Percentiles rank a stretch among this genome's conserved stretches.
Conservation (phyloP, 2,797 vertebrate species). For the Hylomyscus alleni region DNA sequence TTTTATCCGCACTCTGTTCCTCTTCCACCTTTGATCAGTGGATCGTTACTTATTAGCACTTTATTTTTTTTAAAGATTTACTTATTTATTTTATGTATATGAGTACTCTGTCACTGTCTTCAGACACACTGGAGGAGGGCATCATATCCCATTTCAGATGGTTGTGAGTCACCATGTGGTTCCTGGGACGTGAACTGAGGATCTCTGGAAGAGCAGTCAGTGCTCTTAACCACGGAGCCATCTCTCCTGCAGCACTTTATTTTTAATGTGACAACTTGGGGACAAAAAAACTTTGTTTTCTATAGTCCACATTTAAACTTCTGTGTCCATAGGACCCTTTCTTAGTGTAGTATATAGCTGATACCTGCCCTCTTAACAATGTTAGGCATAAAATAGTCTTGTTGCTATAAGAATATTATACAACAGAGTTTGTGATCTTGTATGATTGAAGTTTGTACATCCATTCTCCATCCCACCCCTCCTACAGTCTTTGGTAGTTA, state of each 20-base stretch:
- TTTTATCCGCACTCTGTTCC: background rate
- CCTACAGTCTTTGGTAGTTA: background rate
- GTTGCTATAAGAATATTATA: background rate
- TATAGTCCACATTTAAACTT: background rate
- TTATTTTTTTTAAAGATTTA: background rate
- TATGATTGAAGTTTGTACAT: background rate
- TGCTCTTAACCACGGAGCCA: no score
- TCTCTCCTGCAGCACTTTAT: background rate
- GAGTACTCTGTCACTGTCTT: no score
- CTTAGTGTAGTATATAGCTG: background rate
- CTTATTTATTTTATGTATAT: no score
- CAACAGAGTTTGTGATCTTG: background rate
- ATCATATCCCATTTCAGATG: no score
- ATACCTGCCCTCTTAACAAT: background rate
- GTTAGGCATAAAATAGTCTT: background rate
- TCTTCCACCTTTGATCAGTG: background rate
- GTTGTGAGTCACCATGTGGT: no score
- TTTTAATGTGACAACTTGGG: background rate
- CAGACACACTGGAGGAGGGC: no score
- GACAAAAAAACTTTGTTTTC: background rate
- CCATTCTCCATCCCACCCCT: background rate
- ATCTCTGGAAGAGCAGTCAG: no score
- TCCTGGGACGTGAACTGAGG: no score
- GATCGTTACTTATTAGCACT: slow-evolving; percentile 45
- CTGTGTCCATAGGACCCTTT: background rate